Evolutionary conservation across 2,888 invertebrate genomes (phyloP).

Genomic region (Atherix ibis): DNA sequence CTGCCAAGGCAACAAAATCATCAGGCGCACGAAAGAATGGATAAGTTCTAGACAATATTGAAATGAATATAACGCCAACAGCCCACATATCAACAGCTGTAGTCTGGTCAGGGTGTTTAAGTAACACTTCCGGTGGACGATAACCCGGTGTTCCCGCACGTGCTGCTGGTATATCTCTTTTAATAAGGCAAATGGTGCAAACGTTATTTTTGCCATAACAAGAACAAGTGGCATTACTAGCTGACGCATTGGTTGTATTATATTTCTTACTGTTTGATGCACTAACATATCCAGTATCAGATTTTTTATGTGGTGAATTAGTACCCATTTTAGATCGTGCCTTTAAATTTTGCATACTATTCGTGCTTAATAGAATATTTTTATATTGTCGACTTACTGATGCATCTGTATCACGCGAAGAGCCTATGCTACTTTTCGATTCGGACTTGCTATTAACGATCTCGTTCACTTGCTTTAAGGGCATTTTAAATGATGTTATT

Average conservation of each 20-base stretch:
- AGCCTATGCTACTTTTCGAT: too few relatives aligned
- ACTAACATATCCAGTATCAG: slow-evolving; percentile 2
- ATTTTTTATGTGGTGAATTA: too few relatives aligned
- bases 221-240: slow-evolving; percentile 35
- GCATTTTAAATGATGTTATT: slow-evolving; percentile 22
- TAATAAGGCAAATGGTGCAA: slow-evolving; percentile 49
- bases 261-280: slow-evolving; percentile 15
- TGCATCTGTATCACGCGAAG: slow-evolving; percentile 7
- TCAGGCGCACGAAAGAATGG: slow-evolving; percentile 74
- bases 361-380: slow-evolving; percentile 14
- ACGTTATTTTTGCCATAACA: slow-evolving; percentile 52
- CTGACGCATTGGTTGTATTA: slow-evolving; percentile 18
- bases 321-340: not conserved
- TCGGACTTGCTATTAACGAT: slow-evolving; percentile 6
- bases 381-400: slow-evolving; percentile 14
- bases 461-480: slow-evolving; percentile 23
- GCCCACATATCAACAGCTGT: slow-evolving; percentile 85
- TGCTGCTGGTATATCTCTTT: slow-evolving; percentile 52
- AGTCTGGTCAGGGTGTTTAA: slow-evolving; percentile 64
- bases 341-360: slow-evolving; percentile 9
- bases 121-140: slow-evolving; percentile 70
- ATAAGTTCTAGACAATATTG: slow-evolving; percentile 60
- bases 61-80: slow-evolving; percentile 66
- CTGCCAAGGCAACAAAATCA: slow-evolving; percentile 62
- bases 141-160: slow-evolving; percentile 83